A percentile compares a stretch with the other conserved stretches of the same genome.
These are phyloP conservation scores for Strongylocentrotus purpuratus DNA, from an alignment of 35 echinoderm and acorn worm genomes.

Conservation along the genomic window DNA sequence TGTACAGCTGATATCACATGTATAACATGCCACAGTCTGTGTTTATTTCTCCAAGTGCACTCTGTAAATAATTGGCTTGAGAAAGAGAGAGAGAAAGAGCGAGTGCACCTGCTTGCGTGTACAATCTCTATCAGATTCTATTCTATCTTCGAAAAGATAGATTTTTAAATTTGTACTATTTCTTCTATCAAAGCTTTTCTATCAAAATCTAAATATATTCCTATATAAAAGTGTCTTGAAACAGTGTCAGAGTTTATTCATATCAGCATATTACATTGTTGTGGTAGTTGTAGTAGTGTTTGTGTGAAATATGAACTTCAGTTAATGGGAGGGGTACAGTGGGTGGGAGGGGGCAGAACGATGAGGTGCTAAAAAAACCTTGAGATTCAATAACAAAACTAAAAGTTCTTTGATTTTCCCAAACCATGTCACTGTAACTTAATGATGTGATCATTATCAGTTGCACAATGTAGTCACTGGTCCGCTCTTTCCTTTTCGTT, in stretches of 20 bases:
- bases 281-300: not conserved
- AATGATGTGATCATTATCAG: too few species aligned
- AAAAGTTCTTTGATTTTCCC: too few species aligned
- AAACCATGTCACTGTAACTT: too few species aligned
- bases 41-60: not conserved
- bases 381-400: too few species aligned
- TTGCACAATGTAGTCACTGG: too few species aligned
- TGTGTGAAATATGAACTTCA: not conserved
- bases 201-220: not conserved
- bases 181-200: conserved; percentile 14
- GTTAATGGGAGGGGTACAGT: not conserved
- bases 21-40: not conserved
- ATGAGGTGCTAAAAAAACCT: too few species aligned
- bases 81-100: not conserved
- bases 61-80: not conserved
- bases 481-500: too few species aligned
- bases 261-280: not conserved
- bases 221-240: conserved; percentile 12
- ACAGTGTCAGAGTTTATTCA: not conserved
- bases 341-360: not conserved
- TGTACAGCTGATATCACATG: not conserved
- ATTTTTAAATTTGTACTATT: conserved; percentile 5
- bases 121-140: not conserved
- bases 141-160: not conserved
- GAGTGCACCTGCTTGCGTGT: not conserved